Conservation (phyloP, 1,140 invertebrate genomes). For the Drosophila bifasciata region DNA sequence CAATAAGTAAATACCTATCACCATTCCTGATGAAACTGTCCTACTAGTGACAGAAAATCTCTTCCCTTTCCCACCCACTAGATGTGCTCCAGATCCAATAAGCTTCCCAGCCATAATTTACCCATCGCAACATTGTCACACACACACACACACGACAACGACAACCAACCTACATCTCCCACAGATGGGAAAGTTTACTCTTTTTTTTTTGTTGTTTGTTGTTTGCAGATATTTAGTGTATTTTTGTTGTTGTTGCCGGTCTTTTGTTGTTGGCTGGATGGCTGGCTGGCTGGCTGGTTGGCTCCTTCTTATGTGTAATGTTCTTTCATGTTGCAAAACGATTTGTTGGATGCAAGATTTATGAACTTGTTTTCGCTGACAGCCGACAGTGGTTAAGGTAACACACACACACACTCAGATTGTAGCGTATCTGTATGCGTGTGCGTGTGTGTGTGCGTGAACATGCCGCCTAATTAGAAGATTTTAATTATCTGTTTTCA, state of each 20-base stretch:
- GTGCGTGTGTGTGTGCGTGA: slow-evolving; percentile 72
- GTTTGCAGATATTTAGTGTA: slow-evolving; percentile 33
- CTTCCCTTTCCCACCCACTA: too few relatives aligned
- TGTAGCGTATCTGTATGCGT: slow-evolving; percentile 11
- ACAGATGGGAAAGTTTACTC: slow-evolving; percentile 50
- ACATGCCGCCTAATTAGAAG: slow-evolving; percentile 81
- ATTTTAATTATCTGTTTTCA: slow-evolving; percentile 82
- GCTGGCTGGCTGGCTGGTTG: slow-evolving; percentile 9
- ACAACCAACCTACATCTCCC: too few relatives aligned
- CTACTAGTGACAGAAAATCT: too few relatives aligned
- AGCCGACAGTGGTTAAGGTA: slow-evolving; percentile 81
- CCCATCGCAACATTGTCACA: slow-evolving; percentile 30
- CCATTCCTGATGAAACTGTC: too few relatives aligned
- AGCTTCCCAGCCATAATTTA: slow-evolving; percentile 6
- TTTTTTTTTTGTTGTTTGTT: too few relatives aligned
- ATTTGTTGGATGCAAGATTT: slow-evolving; percentile 83
- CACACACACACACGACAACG: slow-evolving; percentile 10
- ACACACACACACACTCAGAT: slow-evolving; percentile 65
- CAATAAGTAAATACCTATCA: too few relatives aligned
- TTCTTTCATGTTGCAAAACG: slow-evolving; percentile 81
- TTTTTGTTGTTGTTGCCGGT: slow-evolving; percentile 23
- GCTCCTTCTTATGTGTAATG: slow-evolving; percentile 65
- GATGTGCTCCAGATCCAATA: too few relatives aligned
- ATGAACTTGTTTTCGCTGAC: slow-evolving; percentile 82
- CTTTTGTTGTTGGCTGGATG: slow-evolving; percentile 24